phyloP scores from a whole-genome alignment of 2,113 vertebrate genomes.

The Callaeas wilsoni region DNA sequence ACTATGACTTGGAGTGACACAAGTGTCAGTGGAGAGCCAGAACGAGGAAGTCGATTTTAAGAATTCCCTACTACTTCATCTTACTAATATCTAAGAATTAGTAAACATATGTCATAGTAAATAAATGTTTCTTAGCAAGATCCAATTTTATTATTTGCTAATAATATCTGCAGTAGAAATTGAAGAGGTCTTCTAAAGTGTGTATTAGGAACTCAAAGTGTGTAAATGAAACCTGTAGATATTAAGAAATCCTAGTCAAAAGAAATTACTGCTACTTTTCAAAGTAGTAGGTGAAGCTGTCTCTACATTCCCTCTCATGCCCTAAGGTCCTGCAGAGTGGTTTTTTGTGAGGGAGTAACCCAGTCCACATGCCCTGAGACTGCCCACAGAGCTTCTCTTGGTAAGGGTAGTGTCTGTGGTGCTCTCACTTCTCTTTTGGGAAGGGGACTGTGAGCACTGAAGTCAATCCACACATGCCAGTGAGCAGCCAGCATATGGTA shows the following conservation, averaged over 20 bases:
- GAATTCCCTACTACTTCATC: background rate
- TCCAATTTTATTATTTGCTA: background rate
- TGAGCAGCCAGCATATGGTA: background rate
- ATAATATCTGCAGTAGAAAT: background rate
- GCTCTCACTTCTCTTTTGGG: background rate
- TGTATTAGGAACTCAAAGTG: background rate
- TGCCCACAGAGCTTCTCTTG: background rate
- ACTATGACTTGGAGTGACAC: background rate
- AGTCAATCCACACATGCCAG: background rate
- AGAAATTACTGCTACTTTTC: background rate
- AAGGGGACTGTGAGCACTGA: background rate
- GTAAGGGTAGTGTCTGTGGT: background rate
- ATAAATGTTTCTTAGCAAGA: background rate
- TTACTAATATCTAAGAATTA: background rate
- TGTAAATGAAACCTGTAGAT: background rate
- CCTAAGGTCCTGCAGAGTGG: background rate
- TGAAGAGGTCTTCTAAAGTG: background rate
- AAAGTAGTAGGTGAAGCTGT: background rate
- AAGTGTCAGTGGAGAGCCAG: background rate
- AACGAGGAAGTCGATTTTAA: background rate
- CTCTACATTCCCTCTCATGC: background rate
- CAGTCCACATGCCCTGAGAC: fast-evolving
- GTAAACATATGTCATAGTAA: background rate
- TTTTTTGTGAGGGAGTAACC: background rate
- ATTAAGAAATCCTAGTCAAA: background rate